Evolutionary conservation across 2,888 invertebrate genomes (phyloP), one percentile per base, ranked within the genome.

Genomic region (Callinectes sapidus): DNA sequence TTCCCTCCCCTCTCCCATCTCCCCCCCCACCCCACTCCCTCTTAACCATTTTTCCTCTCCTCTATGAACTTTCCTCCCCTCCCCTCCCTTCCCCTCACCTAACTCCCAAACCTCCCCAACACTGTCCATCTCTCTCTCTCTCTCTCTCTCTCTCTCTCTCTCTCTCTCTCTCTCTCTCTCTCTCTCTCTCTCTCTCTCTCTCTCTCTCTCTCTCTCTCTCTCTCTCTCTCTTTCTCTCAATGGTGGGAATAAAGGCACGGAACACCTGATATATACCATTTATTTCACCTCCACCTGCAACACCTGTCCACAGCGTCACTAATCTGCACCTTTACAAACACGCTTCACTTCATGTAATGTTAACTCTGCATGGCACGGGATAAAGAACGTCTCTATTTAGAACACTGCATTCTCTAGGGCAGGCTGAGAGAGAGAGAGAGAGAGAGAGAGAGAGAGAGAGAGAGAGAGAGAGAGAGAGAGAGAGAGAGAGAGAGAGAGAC

Each of bases 351-450:
- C 35, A 35, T 16, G 28, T 81, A 35, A 81, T 35, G 14, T 13
- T 35, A 81, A 35, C 81, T 81, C 81, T 81, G 48, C 48, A 48
- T 48, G 81, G 81, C 81, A 81, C 81, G 81, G 81, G 35, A 81
- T 81, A 81, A 81, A 81, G 81, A 81, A 81, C 81, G 16, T 81
- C 81, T 81, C 81, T 81, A 32, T 81, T 35, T 48, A 8, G 10
- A 48, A 32, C 32, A 81, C 32, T 81, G 32, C 18, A 18, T 81
- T 35, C 81, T 81, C 35, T 81, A 81, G 32, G 81, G 32, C 35
- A 81, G 32, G 81, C 13, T 32, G 35, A 35, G 2, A 81, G 81
- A 81, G 32, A 2, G 35, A 1, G 32, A 81, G 81, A 14, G 14
- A 81, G 81, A 81, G 13, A 35, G 18, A 81, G 71, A 81, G 32